phyloP scores from a whole-genome alignment of 2,888 invertebrate species.

The Temnothorax ravouxi region DNA sequence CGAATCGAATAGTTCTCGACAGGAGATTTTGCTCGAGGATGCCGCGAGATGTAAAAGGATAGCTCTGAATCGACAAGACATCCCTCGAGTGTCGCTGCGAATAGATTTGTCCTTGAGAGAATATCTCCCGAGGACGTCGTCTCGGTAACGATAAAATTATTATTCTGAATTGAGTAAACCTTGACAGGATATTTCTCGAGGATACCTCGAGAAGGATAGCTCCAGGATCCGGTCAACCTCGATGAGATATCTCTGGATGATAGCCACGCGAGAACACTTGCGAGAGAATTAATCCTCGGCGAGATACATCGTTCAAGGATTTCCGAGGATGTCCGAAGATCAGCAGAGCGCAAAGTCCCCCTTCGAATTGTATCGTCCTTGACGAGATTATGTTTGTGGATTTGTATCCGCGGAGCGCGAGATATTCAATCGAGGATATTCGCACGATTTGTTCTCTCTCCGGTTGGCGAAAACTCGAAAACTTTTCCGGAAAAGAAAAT shows the following conservation, averaged over 20 bases:
- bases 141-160: background rate
- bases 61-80: slow-evolving; percentile 8
- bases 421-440: slow-evolving; percentile 18
- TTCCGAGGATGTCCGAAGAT: background rate
- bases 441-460: slow-evolving; percentile 20
- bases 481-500: background rate
- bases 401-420: background rate
- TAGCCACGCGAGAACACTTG: background rate
- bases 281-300: slow-evolving; percentile 20
- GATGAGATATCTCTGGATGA: slow-evolving; percentile 10
- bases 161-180: background rate
- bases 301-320: slow-evolving; percentile 3
- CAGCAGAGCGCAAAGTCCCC: background rate
- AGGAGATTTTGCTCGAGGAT: slow-evolving; percentile 3
- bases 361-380: slow-evolving; percentile 8
- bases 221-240: background rate
- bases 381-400: background rate
- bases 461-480: slow-evolving; percentile 11
- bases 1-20: slow-evolving; percentile 14
- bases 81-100: slow-evolving; percentile 1
- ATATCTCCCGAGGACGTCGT: background rate
- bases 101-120: slow-evolving; percentile 18
- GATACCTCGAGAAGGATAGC: background rate
- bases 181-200: background rate
- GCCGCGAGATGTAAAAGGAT: background rate